Evolutionary conservation across 2,888 invertebrate genomes (phyloP).

Genomic region (Galerucella nymphaeae): DNA sequence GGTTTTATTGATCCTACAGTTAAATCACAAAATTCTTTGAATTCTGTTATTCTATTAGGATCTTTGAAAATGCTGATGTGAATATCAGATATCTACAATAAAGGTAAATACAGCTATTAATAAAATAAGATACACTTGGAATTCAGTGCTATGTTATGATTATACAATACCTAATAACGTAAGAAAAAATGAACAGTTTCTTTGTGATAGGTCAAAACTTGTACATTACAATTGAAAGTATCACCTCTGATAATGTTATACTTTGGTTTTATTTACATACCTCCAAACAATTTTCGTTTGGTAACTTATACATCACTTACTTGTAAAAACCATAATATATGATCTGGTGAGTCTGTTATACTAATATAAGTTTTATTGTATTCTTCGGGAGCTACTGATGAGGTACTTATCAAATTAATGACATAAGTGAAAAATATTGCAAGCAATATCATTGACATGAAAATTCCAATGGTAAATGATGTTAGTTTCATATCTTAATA

Average conservation of each 20-base stretch:
- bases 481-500: conserved; percentile 70
- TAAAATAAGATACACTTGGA: background rate
- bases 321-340: conserved; percentile 83
- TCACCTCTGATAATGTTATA: too few species aligned
- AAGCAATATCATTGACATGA: conserved; percentile 73
- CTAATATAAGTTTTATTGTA: conserved; percentile 59
- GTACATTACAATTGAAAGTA: too few species aligned
- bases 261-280: too few species aligned
- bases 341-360: conserved; percentile 69
- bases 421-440: conserved; percentile 78
- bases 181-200: too few species aligned
- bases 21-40: conserved; percentile 81
- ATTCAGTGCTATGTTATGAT: too few species aligned
- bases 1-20: conserved; percentile 81
- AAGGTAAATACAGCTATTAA: background rate
- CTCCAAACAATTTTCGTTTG: too few species aligned
- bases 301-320: conserved; percentile 62
- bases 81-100: conserved; percentile 85
- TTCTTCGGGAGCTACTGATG: conserved; percentile 58
- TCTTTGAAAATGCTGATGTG: conserved; percentile 89
- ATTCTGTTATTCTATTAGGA: conserved; percentile 77
- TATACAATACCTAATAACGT: too few species aligned
- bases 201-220: too few species aligned
- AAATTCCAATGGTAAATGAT: conserved; percentile 71
- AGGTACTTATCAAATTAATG: conserved; percentile 74